Base-by-base conservation (phyloP, 2,113 vertebrate genomes). In the Ailurus styani region DNA sequence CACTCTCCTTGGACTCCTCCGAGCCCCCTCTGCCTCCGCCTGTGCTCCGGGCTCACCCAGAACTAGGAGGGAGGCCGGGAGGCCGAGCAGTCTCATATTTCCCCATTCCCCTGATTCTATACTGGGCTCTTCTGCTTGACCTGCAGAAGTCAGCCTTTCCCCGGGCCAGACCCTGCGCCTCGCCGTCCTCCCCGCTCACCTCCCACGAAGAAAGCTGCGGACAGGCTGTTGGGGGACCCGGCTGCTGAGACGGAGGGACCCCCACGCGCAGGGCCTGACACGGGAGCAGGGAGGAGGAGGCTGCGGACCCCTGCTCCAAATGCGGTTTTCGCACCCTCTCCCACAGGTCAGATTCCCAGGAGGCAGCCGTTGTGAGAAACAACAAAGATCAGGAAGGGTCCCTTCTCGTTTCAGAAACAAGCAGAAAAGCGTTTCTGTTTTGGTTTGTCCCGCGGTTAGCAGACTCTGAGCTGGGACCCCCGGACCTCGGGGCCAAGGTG, bases 301-400 rank as follows among this genome's bases (percentile, higher is more conserved):
- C 0, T 40, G 50, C 2, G 11, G 77, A 60, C 7, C 34, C 3
- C 3, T 0, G 31, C 68, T 42, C 2, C 15, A 1, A 23, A 14
- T 0, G 2, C n/a, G 18, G 31, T 9, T 4, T 7, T 17, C 11
- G 42, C 27, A 0, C 3, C 7, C 12, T 37, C 37, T 31, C 1
- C n/a, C 2, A 23, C 66, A 3, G 8, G 21, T 27, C 17, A 15
- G 13, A 23, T 25, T 37, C 78, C 42, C 8, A 12, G 79, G 90
- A n/a, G 57, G 68, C 6, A 66, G 21, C 37, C 23, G 6, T 2
- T 54, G 3, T 1, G 29, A 64, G 37, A 45, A 52, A 72, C 0
- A 37, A 6, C 31, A 6, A 21, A 45, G n/a, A 11, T 18, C 3
- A 20, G 55, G 45, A 52, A 57, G 3, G n/a, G 40, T 0, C 17